A percentile compares a stretch with the other conserved stretches of the same genome.
phyloP scores from a whole-genome alignment of 2,797 vertebrate species.

The Eidolon dupreanum region DNA sequence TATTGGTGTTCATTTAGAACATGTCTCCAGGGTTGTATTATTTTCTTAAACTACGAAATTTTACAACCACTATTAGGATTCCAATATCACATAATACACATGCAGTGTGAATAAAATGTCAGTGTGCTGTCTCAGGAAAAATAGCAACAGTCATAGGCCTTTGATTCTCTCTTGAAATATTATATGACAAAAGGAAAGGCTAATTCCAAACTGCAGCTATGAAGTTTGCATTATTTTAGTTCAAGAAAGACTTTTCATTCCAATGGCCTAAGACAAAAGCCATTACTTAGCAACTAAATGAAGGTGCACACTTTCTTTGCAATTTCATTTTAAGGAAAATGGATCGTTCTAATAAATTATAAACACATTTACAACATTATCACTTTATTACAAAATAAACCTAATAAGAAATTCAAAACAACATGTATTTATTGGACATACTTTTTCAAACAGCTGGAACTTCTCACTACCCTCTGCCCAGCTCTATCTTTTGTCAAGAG shows the following conservation, averaged over 20 bases:
- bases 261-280: neutral
- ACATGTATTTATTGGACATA: neutral
- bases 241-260: neutral
- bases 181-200: neutral
- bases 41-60: constrained; percentile 34
- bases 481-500: neutral
- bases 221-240: constrained; percentile 19
- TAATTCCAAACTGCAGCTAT: neutral
- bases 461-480: neutral
- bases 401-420: neutral
- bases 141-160: neutral
- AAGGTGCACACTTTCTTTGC: neutral
- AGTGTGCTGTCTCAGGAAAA: neutral
- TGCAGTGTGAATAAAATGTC: neutral
- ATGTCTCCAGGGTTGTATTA: neutral
- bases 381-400: constrained; percentile 32
- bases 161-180: neutral
- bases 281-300: neutral
- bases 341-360: constrained; percentile 37
- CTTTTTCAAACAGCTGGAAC: neutral
- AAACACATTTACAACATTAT: neutral
- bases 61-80: neutral
- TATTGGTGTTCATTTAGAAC: neutral
- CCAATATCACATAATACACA: neutral
- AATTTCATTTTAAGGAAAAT: constrained; percentile 20